phyloP scores from a whole-genome alignment of 2,797 vertebrate genomes.

The Peromyscus eremicus region DNA sequence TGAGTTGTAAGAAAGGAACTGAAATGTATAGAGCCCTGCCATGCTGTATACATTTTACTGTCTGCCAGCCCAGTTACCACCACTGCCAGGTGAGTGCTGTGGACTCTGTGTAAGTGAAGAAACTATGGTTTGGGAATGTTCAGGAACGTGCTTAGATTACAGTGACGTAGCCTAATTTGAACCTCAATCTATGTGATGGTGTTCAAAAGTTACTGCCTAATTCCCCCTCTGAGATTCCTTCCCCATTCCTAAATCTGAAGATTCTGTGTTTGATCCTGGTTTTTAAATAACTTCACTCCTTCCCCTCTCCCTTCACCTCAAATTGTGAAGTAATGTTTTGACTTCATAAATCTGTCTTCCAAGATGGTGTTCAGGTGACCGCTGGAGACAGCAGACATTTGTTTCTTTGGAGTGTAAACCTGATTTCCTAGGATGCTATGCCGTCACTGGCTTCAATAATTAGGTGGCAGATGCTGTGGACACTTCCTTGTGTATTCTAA shows the following conservation, averaged over 20 bases:
- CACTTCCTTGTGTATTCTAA: not conserved
- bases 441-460: not conserved
- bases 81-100: not conserved
- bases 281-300: not conserved
- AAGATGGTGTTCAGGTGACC: not conserved
- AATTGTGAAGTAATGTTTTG: not conserved
- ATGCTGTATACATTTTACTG: not conserved
- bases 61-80: not conserved
- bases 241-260: not conserved
- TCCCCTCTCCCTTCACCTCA: not conserved
- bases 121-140: not conserved
- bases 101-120: slow-evolving; percentile 2
- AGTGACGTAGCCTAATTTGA: not conserved
- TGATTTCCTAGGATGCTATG: not conserved
- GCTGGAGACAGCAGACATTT: not conserved
- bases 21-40: not conserved
- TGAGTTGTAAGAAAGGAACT: not conserved
- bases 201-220: not conserved
- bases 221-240: slow-evolving; percentile 4
- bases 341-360: not conserved
- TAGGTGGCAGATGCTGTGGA: not conserved
- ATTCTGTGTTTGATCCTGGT: not conserved
- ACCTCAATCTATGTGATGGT: not conserved
- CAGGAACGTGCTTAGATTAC: not conserved
- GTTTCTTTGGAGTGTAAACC: not conserved